Conservation (phyloP, 2,888 invertebrate genomes). For the Fragum sueziense region DNA sequence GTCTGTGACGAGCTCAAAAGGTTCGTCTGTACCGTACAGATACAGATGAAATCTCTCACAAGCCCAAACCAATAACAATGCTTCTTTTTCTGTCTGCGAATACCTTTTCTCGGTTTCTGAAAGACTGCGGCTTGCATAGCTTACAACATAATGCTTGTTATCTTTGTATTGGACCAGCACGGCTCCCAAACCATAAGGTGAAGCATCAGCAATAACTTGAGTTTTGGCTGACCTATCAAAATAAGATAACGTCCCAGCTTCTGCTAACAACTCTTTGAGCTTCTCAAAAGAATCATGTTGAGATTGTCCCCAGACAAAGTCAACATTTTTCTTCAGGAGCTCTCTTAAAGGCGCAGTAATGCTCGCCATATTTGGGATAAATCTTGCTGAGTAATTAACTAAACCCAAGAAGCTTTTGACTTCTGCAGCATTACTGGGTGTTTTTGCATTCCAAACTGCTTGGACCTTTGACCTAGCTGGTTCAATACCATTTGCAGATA, state of each 20-base stretch:
- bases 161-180: conserved; percentile 47
- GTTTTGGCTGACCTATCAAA: conserved; percentile 42
- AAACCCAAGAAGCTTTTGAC: conserved; percentile 24
- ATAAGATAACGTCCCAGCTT: too few species aligned
- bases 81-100: conserved; percentile 26
- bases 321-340: conserved; percentile 28
- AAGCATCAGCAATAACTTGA: conserved; percentile 52
- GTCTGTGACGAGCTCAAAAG: neutral
- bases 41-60: neutral
- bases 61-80: neutral
- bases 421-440: conserved; percentile 48
- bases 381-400: conserved; percentile 22
- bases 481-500: conserved; percentile 13
- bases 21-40: neutral
- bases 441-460: conserved; percentile 25
- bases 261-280: conserved; percentile 38
- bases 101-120: conserved; percentile 49
- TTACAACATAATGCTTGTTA: conserved; percentile 33
- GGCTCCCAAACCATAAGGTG: conserved; percentile 47
- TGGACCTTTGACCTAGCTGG: conserved; percentile 8
- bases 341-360: conserved; percentile 35
- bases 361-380: conserved; percentile 32
- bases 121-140: conserved; percentile 54
- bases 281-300: conserved; percentile 28
- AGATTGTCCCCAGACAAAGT: too few species aligned